phyloP scores from a whole-genome alignment of 2,797 vertebrate genomes.

The Diglossa cyanea region DNA sequence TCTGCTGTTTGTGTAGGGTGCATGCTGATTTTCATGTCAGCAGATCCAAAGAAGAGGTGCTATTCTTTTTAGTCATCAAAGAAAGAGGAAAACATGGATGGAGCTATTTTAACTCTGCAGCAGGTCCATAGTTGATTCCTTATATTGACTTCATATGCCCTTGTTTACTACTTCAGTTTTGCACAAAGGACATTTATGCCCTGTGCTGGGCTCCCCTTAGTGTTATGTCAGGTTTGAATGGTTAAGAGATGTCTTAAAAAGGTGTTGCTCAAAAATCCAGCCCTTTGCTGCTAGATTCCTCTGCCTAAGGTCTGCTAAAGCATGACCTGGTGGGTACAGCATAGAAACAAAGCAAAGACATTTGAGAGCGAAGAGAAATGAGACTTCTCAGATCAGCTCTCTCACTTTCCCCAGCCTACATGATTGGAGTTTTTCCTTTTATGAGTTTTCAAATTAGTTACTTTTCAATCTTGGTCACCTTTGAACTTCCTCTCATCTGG shows the following conservation, averaged over 20 bases:
- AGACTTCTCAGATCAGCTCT: neutral
- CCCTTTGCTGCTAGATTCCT: neutral
- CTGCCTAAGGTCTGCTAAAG: neutral
- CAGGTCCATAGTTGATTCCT: neutral
- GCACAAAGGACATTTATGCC: neutral
- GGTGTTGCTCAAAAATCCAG: neutral
- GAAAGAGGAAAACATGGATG: neutral
- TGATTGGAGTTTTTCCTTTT: slow-evolving; percentile 32
- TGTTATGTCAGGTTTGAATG: neutral
- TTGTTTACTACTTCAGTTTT: neutral
- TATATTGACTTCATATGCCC: neutral
- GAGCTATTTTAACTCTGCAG: neutral
- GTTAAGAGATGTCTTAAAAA: neutral
- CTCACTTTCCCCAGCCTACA: slow-evolving; percentile 36
- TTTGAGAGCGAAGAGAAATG: slow-evolving; percentile 14
- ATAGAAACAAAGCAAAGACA: neutral
- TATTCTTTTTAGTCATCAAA: neutral
- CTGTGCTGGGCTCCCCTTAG: neutral
- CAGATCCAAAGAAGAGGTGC: neutral
- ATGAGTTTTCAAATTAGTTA: slow-evolving; percentile 53
- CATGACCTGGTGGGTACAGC: neutral
- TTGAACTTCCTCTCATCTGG: slow-evolving; percentile 55
- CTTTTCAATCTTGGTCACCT: slow-evolving; percentile 45
- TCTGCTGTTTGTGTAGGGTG: neutral
- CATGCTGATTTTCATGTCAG: neutral